phyloP scores from a whole-genome alignment of 2,113 vertebrate genomes.

The Odontesthes bonariensis region DNA sequence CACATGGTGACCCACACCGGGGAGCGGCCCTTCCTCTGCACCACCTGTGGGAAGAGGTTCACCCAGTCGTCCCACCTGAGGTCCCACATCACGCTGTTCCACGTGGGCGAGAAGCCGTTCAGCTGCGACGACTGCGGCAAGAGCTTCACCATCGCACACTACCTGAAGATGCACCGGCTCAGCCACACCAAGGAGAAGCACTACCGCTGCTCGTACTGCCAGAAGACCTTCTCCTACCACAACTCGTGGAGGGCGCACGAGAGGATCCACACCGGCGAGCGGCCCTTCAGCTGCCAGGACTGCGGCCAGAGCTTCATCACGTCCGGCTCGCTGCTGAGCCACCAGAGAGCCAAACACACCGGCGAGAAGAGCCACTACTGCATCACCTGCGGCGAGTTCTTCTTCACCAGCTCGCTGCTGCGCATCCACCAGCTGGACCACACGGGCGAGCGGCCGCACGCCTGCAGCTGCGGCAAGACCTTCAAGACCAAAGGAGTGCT shows the following conservation, averaged over 20 bases:
- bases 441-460: constrained; percentile 65
- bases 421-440: constrained; percentile 68
- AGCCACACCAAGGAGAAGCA: constrained; percentile 77
- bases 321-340: constrained; percentile 52
- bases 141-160: constrained; percentile 76
- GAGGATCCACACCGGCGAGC: constrained; percentile 72
- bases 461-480: constrained; percentile 64
- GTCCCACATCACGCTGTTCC: constrained; percentile 71
- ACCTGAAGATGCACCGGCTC: constrained; percentile 74
- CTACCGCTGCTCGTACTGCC: constrained; percentile 70
- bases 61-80: constrained; percentile 73
- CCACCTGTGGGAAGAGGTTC: constrained; percentile 72
- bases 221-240: constrained; percentile 76
- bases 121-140: constrained; percentile 70
- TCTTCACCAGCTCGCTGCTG: constrained; percentile 71
- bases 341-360: constrained; percentile 65
- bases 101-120: constrained; percentile 71
- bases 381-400: constrained; percentile 70
- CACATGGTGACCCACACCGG: constrained; percentile 76
- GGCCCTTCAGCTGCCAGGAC: constrained; percentile 60
- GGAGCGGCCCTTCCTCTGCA: constrained; percentile 68
- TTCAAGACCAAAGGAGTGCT: constrained; percentile 66
- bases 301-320: constrained; percentile 70
- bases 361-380: constrained; percentile 73
- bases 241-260: constrained; percentile 74